Conservation (phyloP, 2,797 vertebrate species). For the Microcaecilia unicolor region DNA sequence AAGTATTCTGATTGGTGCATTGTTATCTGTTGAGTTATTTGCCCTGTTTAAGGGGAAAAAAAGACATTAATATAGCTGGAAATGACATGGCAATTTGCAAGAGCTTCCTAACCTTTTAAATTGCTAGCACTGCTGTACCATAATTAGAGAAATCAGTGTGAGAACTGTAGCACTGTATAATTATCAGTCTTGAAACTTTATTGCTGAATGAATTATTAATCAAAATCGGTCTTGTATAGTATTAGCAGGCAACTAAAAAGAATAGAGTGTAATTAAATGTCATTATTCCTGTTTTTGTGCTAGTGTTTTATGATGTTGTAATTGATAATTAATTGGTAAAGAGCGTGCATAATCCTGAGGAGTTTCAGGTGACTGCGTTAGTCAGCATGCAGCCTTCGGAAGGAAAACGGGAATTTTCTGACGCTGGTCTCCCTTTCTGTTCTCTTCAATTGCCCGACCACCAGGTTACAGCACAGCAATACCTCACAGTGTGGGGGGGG, state of each 20-base stretch:
- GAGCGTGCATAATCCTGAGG: slow-evolving; percentile 48
- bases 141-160: slow-evolving; percentile 71
- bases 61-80: slow-evolving; percentile 50
- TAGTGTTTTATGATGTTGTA: slow-evolving; percentile 67
- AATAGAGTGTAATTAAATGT: slow-evolving; percentile 71
- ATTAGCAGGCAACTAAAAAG: slow-evolving; percentile 63
- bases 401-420: no score
- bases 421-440: no score
- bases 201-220: slow-evolving; percentile 76
- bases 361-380: slow-evolving; percentile 54
- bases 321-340: slow-evolving; percentile 72
- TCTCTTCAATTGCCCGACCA: no score
- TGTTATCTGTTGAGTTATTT: slow-evolving; percentile 55
- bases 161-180: slow-evolving; percentile 68
- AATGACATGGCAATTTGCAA: slow-evolving; percentile 68
- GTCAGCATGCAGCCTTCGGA: slow-evolving; percentile 49
- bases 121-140: slow-evolving; percentile 68
- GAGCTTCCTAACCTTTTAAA: slow-evolving; percentile 66
- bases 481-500: no score
- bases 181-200: slow-evolving; percentile 68
- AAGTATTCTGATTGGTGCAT: slow-evolving; percentile 23
- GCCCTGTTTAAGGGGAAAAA: slow-evolving; percentile 42
- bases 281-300: slow-evolving; percentile 64
- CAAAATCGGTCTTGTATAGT: slow-evolving; percentile 69
- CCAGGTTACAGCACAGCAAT: no score